These are phyloP conservation scores for Myripristis murdjan DNA, from an alignment of 2,797 vertebrate species.

Conservation along the genomic window DNA sequence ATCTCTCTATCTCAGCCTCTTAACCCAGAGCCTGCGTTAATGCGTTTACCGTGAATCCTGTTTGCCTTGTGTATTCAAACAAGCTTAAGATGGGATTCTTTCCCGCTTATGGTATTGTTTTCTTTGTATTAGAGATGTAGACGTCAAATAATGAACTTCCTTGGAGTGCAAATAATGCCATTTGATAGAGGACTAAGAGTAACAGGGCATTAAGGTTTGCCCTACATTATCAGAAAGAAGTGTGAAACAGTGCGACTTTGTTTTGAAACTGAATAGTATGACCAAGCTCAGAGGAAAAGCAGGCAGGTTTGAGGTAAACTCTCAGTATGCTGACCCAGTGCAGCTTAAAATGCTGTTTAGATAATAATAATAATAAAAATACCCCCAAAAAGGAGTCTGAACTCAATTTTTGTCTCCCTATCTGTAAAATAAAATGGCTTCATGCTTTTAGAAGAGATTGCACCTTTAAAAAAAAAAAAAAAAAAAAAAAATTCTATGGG, in stretches of 20 bases:
- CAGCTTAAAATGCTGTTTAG: conserved; percentile 4
- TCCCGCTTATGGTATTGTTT: conserved; percentile 55
- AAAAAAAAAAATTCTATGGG: no score
- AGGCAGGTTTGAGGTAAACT: background rate
- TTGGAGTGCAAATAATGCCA: conserved; percentile 50
- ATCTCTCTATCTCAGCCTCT: conserved; percentile 66
- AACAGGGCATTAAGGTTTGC: conserved; percentile 1
- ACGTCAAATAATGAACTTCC: conserved; percentile 39
- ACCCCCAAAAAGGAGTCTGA: background rate
- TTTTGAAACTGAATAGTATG: background rate
- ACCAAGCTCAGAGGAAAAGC: background rate
- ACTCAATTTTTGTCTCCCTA: no score
- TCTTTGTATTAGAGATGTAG: conserved; percentile 47
- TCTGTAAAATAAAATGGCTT: no score
- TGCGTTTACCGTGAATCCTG: conserved; percentile 60
- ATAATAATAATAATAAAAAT: background rate
- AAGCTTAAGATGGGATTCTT: conserved; percentile 57
- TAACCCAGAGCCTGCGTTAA: conserved; percentile 64
- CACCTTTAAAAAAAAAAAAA: no score
- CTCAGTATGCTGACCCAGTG: background rate
- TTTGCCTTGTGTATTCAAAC: conserved; percentile 67
- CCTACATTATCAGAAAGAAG: background rate
- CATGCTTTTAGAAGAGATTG: no score
- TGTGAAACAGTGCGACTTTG: conserved; percentile 1
- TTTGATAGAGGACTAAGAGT: conserved; percentile 49